Percentiles rank a stretch among this genome's conserved stretches.
Evolutionary conservation across 2,888 invertebrate genomes (phyloP).

Genomic region (Cephonodes hylas): DNA sequence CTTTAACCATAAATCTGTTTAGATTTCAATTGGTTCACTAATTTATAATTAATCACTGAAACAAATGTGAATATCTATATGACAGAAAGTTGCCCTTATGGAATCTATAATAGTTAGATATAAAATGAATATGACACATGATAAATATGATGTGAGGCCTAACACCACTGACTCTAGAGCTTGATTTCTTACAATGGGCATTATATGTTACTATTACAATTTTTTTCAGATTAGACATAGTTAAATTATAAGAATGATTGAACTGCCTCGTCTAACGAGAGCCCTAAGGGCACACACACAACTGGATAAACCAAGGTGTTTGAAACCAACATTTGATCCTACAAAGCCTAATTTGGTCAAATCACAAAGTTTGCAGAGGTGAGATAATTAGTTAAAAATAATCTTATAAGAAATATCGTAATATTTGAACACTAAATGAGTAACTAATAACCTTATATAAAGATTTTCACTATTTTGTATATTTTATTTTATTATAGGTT

Average conservation of each 20-base stretch:
- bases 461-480: neutral
- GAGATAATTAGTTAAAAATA: constrained; percentile 24
- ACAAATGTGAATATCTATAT: no score
- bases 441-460: neutral
- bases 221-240: neutral
- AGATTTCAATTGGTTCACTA: no score
- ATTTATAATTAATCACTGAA: no score
- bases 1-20: no score
- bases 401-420: neutral
- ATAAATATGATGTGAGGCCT: no score
- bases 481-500: constrained; percentile 49
- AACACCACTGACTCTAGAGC: no score
- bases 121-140: no score
- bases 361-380: constrained; percentile 54
- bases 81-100: no score
- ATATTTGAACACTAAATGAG: neutral
- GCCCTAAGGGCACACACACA: constrained; percentile 84
- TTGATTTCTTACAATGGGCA: no score
- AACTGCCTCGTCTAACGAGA: constrained; percentile 84
- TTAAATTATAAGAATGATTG: constrained; percentile 44
- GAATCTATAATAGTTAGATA: no score
- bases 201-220: no score
- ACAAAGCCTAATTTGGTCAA: constrained; percentile 35
- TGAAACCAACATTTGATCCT: constrained; percentile 51
- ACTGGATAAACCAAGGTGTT: constrained; percentile 68